Percentiles rank a stretch among this genome's conserved stretches.
These are phyloP conservation scores for Nycteola revayana DNA, from an alignment of 2,888 invertebrate species.

Conservation along the genomic window DNA sequence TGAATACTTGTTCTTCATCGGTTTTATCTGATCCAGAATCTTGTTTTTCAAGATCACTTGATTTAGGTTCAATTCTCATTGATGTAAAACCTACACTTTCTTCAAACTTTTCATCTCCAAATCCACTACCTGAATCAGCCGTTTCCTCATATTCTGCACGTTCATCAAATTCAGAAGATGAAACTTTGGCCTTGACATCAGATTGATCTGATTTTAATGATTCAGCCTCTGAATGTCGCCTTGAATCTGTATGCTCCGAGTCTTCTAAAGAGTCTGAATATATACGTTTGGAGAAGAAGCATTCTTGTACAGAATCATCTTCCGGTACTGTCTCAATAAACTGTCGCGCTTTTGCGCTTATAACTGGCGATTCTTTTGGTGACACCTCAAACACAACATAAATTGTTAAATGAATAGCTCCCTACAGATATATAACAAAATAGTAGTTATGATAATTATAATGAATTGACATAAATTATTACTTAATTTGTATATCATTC, in stretches of 20 bases:
- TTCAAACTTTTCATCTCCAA: constrained; percentile 77
- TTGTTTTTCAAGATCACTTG: constrained; percentile 56
- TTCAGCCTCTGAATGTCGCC: constrained; percentile 77
- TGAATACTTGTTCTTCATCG: constrained; percentile 64
- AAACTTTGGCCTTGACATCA: constrained; percentile 70
- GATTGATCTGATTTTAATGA: constrained; percentile 78
- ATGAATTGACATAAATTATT: no score
- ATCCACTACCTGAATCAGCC: constrained; percentile 73
- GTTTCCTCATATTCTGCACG: constrained; percentile 76
- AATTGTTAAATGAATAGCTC: not conserved
- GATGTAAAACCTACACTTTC: constrained; percentile 72
- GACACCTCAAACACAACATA: constrained; percentile 39
- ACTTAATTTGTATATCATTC: no score
- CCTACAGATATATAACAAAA: no score
- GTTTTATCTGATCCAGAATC: constrained; percentile 63
- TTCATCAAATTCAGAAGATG: constrained; percentile 78
- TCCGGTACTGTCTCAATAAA: constrained; percentile 81
- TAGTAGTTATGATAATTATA: no score
- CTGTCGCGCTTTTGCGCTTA: constrained; percentile 77
- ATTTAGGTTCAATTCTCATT: constrained; percentile 61
- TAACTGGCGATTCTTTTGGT: constrained; percentile 73
- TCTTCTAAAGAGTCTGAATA: constrained; percentile 79
- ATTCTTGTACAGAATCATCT: constrained; percentile 79
- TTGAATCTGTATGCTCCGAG: constrained; percentile 75
- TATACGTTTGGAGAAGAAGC: constrained; percentile 78